These are phyloP conservation scores for Phrynocephalus guinanensis DNA, from an alignment of 2,797 vertebrate species.

Conservation along the genomic window DNA sequence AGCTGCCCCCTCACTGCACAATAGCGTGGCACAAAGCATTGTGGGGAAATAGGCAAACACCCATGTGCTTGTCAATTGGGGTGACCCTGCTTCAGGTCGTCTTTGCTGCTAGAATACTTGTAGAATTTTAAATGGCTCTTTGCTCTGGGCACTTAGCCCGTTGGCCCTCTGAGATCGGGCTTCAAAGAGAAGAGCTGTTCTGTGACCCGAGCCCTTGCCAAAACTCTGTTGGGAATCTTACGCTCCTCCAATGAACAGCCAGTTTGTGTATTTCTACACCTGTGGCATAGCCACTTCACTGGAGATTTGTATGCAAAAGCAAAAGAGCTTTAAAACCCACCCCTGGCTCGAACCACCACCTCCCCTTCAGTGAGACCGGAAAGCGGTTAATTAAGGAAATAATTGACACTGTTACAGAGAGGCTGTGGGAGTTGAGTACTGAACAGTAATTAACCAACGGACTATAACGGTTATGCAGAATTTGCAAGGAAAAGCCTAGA, in stretches of 20 bases:
- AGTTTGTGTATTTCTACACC: not conserved
- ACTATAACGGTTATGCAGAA: not conserved
- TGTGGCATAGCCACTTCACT: slow-evolving; percentile 6
- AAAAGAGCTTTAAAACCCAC: not conserved
- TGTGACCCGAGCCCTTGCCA: not conserved
- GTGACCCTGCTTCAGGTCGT: slow-evolving; percentile 8
- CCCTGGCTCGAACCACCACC: not conserved
- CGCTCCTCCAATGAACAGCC: not conserved
- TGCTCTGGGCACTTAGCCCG: not conserved
- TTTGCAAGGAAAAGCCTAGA: not conserved
- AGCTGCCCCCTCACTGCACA: not conserved
- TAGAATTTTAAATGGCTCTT: slow-evolving; percentile 13
- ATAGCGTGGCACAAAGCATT: slow-evolving; percentile 2
- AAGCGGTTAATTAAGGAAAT: slow-evolving; percentile 38
- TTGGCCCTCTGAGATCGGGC: not conserved
- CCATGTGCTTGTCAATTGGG: slow-evolving; percentile 4
- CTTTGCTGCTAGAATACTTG: not conserved
- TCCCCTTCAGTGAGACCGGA: not conserved
- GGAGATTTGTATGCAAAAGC: not conserved
- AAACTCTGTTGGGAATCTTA: slow-evolving; percentile 15
- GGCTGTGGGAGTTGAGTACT: not conserved
- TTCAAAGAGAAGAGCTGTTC: slow-evolving; percentile 13
- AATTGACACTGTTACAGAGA: not conserved
- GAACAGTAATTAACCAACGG: not conserved
- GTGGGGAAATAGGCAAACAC: not conserved